These are phyloP conservation scores for Trichomalopsis sarcophagae DNA, from an alignment of 1,140 invertebrate species.

Conservation along the genomic window DNA sequence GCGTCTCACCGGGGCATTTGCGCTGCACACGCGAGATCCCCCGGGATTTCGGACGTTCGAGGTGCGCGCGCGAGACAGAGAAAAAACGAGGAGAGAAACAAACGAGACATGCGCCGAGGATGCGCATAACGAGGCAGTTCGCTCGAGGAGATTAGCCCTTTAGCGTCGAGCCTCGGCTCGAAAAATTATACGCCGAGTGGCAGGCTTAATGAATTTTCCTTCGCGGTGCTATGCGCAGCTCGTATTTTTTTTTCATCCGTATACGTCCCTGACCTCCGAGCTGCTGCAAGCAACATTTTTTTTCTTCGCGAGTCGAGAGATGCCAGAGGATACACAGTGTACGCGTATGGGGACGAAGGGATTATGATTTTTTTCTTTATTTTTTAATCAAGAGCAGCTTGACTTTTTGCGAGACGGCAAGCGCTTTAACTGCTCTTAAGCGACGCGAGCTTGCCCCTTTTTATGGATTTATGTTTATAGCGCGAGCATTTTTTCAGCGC, in stretches of 20 bases:
- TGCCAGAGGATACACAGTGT: background rate
- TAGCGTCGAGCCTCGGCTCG: background rate
- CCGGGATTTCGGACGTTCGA: background rate
- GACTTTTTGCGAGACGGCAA: background rate
- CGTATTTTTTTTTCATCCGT: background rate
- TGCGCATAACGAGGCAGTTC: constrained; percentile 18
- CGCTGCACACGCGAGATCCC: background rate
- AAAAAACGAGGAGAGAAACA: background rate
- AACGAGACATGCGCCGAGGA: background rate
- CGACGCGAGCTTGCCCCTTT: background rate
- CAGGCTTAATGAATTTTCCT: constrained; percentile 40
- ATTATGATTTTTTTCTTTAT: constrained; percentile 7
- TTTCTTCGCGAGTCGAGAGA: background rate
- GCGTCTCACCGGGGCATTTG: background rate
- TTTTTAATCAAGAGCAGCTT: constrained; percentile 35
- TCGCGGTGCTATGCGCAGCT: background rate
- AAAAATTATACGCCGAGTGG: constrained; percentile 31
- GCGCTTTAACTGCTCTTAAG: constrained; percentile 28
- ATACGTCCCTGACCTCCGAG: background rate
- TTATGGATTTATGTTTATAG: background rate
- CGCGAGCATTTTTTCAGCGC: background rate
- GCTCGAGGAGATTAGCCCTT: constrained; percentile 33
- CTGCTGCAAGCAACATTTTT: background rate
- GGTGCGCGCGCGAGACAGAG: background rate
- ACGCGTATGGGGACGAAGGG: background rate